phyloP scores from a whole-genome alignment of 2,888 invertebrate species.

The Oxycera nigricornis region DNA sequence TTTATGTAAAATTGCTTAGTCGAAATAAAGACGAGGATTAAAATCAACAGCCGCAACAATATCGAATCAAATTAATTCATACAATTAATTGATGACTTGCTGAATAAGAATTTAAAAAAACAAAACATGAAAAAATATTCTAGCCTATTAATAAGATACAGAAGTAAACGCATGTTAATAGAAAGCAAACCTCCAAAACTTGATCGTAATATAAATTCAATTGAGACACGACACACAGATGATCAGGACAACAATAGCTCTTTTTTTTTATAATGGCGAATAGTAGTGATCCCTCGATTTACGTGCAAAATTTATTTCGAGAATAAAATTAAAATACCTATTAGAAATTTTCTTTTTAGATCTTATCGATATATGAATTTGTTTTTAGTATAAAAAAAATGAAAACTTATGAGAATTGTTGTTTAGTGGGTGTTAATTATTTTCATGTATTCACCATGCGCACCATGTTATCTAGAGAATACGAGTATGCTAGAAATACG shows the following conservation, averaged over 20 bases:
- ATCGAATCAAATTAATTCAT: constrained; percentile 34
- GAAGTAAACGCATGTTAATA: neutral
- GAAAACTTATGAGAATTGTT: neutral
- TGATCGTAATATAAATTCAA: neutral
- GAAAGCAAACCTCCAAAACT: neutral
- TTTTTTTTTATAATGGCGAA: neutral
- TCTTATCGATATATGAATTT: neutral
- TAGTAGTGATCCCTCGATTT: constrained; percentile 2
- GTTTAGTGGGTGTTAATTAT: no score
- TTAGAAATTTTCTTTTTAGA: neutral
- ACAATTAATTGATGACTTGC: constrained; percentile 31
- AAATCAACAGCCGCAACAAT: neutral
- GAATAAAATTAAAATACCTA: no score
- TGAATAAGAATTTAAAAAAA: neutral
- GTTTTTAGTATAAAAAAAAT: neutral
- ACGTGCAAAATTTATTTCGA: neutral
- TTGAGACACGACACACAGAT: no score
- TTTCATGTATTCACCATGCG: no score
- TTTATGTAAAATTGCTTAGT: constrained; percentile 28
- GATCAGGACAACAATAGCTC: no score
- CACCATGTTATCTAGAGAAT: no score
- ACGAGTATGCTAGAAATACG: no score
- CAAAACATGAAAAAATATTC: neutral
- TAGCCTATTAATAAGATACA: neutral
- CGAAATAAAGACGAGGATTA: neutral